Conservation (phyloP, 2,888 invertebrate genomes). For the Xanthia icteritia region DNA sequence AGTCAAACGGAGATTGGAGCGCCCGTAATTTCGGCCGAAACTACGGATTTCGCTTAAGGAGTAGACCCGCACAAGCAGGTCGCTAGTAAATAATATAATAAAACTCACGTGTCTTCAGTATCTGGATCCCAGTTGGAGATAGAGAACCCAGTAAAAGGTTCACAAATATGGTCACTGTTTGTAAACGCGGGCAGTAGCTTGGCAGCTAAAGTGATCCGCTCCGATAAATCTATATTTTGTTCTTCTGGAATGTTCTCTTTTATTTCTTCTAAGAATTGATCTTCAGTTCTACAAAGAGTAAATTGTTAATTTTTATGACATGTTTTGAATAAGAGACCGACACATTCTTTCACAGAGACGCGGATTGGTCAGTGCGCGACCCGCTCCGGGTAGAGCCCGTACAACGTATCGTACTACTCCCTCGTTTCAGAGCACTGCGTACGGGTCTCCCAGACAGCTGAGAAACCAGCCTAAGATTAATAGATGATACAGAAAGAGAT, state of each 20-base stretch:
- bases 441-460: too few species aligned
- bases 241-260: conserved; percentile 82
- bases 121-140: conserved; percentile 91
- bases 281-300: conserved; percentile 78
- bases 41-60: too few species aligned
- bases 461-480: neutral
- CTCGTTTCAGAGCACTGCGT: too few species aligned
- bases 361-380: too few species aligned
- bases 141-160: conserved; percentile 91
- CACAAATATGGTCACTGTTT: conserved; percentile 88
- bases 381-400: too few species aligned
- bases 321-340: neutral
- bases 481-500: neutral
- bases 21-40: too few species aligned
- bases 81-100: neutral
- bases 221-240: conserved; percentile 71
- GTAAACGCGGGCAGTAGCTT: conserved; percentile 78
- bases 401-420: too few species aligned
- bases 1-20: too few species aligned
- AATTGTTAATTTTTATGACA: neutral
- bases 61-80: too few species aligned
- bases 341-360: neutral
- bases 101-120: conserved; percentile 84
- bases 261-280: conserved; percentile 80
- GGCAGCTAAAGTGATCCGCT: conserved; percentile 73